phyloP scores from a whole-genome alignment of 2,888 invertebrate species.

The Drosophila quinaria region DNA sequence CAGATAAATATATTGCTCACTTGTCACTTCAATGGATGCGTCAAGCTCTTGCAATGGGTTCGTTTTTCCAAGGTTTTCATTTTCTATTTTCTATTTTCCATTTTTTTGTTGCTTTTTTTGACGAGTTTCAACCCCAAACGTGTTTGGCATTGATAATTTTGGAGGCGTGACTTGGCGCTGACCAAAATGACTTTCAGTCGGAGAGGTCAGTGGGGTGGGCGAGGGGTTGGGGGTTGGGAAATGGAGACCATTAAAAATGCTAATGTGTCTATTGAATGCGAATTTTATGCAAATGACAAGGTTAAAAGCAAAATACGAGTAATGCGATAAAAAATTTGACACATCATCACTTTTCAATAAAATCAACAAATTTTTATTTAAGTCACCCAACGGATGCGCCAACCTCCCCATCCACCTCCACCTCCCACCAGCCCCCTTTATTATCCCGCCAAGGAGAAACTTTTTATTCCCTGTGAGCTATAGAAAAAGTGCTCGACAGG shows the following conservation, averaged over 20 bases:
- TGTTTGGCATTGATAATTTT: conserved; percentile 76
- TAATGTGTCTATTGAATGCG: conserved; percentile 81
- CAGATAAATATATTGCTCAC: conserved; percentile 76
- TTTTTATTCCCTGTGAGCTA: conserved; percentile 14
- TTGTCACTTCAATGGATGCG: conserved; percentile 76
- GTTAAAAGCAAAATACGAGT: conserved; percentile 80
- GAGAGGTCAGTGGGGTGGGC: background rate
- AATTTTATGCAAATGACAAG: conserved; percentile 81
- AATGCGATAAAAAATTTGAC: conserved; percentile 82
- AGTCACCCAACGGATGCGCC: conserved; percentile 74
- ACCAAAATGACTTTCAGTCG: conserved; percentile 58
- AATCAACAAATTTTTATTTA: conserved; percentile 82
- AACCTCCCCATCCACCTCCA: conserved; percentile 15
- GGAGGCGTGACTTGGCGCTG: conserved; percentile 22
- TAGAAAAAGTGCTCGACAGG: conserved; percentile 46
- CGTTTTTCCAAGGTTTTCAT: conserved; percentile 15
- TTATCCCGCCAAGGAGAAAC: background rate
- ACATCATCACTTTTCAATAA: conserved; percentile 82
- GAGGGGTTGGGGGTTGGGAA: background rate
- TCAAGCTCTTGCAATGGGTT: conserved; percentile 21
- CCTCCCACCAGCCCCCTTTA: background rate
- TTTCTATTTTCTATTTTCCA: background rate
- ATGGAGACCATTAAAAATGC: conserved; percentile 75
- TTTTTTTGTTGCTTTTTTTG: background rate
- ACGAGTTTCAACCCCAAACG: conserved; percentile 66